Base-by-base conservation (phyloP, 2,797 vertebrate species). In the Macropodus opercularis region DNA sequence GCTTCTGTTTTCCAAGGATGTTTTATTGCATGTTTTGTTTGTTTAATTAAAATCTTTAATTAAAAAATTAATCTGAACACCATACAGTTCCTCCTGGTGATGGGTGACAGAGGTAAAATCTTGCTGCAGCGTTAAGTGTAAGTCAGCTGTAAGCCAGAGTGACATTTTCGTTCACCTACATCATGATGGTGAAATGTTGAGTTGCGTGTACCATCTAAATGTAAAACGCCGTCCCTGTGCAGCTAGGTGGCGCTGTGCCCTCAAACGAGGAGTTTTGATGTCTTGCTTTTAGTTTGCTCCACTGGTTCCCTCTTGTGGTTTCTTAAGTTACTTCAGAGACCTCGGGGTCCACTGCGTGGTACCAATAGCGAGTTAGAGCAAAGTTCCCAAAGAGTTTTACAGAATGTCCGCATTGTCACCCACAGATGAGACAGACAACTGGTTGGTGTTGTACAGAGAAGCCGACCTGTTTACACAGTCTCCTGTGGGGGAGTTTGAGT, bases 371-470 rank as follows among this genome's bases (percentile, higher is more conserved):
- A 87, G 91, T 86, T 87, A 81, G 72, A 91, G 76, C 77, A 56
- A 69, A 75, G 77, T 54, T 75, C 47, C 42, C 51, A 50, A 43
- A 65, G 39, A 50, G 14, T 22, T 43, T 18, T 1, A 47, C 12
- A 7, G 6, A 29, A 21, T 11, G 14, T 41, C 61, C 70, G 41
- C 26, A 29, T 64, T 29, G 7, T 68, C 62, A 48, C 66, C 74
- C 76, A 44, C 71, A 85, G 62, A 56, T 0, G 26, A 63, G 79
- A 84, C 89, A 71, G 63, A 77, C 89, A 73, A 81, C 90, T 91
- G 92, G 94, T 87, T 91, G 94, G 95, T 96, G 95, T 97, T 92
- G 93, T 97, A 97, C 96, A 97, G 95, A 97, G 95, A 96, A 97
- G 94, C 95, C 92, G 90, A 92, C 92, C 92, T 77, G 95, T 96